Evolutionary conservation across 2,797 vertebrate species (phyloP), one percentile per base, ranked within the genome.

Genomic region (Austrolebias charrua): DNA sequence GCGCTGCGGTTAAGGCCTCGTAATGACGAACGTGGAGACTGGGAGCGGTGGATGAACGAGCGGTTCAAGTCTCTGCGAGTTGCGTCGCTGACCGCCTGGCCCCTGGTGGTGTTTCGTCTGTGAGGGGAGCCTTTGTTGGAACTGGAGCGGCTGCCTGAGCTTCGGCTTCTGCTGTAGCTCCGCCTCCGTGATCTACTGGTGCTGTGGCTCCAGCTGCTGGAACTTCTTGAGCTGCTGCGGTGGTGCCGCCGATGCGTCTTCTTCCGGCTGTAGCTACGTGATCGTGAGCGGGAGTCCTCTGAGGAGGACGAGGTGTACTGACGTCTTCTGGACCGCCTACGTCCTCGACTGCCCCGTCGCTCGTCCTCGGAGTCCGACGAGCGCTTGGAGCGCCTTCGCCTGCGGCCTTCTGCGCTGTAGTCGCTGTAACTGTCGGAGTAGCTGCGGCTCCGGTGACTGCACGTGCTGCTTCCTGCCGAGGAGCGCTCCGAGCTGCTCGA

Each of bases 401-500:
- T 71, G 71, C 2, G 95, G 78, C 18, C 91, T 77, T 91, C 92
- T 14, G 93, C 92, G 18, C 96, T 99, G 80, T 98, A 97, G 73
- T 96, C 96, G 4, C 96, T 99, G 74, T 98, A 98, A 84, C 93
- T 94, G 82, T 96, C 96, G 0, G 96, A 95, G 5, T 97, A 96
- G 0, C 96, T 97, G 80, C 92, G 96, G 79, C 96, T 97, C 0
- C 88, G 92, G 19, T 86, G 92, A 74, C 96, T 98, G 66, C 96
- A 98, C 60, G 82, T 87, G 7, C 94, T 94, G 83, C 97, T 98
- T 50, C 91, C 94, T 3, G 90, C 95, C 0, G 97, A 96, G 53
- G 96, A 98, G 1, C 92, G 95, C 0, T 95, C 92, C 0, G 98
- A 98, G 81, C 95, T 98, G 83, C 91, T 96, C 0, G 96, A 96